These are phyloP conservation scores for Syrrhaptes paradoxus DNA, from an alignment of 2,113 vertebrate genomes.

Conservation along the genomic window DNA sequence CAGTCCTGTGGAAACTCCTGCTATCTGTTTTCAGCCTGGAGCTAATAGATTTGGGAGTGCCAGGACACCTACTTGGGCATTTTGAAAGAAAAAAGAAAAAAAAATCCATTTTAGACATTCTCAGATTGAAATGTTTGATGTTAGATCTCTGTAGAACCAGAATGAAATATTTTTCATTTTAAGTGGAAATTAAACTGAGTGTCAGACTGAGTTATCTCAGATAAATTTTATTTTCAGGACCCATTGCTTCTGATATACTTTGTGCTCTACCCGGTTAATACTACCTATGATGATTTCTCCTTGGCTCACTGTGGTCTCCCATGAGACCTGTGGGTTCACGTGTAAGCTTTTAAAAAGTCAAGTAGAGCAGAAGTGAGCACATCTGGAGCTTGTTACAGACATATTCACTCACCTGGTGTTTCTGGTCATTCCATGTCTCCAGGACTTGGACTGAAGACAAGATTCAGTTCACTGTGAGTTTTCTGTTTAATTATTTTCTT, in stretches of 20 bases:
- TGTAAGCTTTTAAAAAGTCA: background rate
- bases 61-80: background rate
- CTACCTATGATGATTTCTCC: fast-evolving
- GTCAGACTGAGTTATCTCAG: background rate
- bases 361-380: background rate
- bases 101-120: background rate
- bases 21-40: background rate
- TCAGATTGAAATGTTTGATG: background rate
- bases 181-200: background rate
- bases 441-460: background rate
- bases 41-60: background rate
- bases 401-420: background rate
- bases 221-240: background rate
- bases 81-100: background rate
- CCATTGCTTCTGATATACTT: background rate
- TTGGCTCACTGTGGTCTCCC: background rate
- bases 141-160: background rate
- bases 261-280: background rate
- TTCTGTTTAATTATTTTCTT: background rate
- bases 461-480: background rate
- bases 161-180: background rate
- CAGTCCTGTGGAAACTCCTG: background rate
- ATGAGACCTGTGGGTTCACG: fast-evolving
- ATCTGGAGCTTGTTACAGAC: background rate
- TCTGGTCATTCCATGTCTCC: background rate